Evolutionary conservation across 1,140 invertebrate genomes (phyloP).

Genomic region (Apocrypta bakeri): DNA sequence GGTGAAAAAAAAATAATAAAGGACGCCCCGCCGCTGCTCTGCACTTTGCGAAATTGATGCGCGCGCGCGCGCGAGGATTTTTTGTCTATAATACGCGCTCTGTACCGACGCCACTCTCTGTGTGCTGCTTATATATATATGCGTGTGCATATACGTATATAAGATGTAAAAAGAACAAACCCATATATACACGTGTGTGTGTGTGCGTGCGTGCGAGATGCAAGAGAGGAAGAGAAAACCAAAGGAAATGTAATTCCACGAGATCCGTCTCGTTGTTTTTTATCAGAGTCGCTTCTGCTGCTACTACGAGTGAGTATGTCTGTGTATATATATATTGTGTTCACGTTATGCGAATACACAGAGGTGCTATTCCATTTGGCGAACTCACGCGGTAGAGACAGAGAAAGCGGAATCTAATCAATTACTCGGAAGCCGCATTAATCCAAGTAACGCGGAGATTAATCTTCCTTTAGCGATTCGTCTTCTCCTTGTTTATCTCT

Average conservation of each 20-base stretch:
- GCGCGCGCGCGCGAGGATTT: slow-evolving; percentile 15
- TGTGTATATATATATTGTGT: not conserved
- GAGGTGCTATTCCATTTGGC: not conserved
- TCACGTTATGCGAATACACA: not conserved
- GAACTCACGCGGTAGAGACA: not conserved
- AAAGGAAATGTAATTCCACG: slow-evolving; percentile 22
- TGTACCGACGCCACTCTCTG: not conserved
- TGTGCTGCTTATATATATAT: not conserved
- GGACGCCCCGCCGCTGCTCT: not conserved
- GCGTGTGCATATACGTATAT: no score
- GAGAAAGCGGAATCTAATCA: slow-evolving; percentile 29
- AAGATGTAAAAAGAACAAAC: no score
- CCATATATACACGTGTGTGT: not conserved
- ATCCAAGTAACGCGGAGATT: slow-evolving; percentile 23
- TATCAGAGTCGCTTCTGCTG: not conserved
- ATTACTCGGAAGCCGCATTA: slow-evolving; percentile 30
- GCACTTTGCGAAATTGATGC: slow-evolving; percentile 43
- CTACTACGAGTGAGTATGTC: no score
- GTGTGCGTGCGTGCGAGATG: not conserved
- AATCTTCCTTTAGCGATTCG: slow-evolving; percentile 36
- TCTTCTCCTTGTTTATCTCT: slow-evolving; percentile 31
- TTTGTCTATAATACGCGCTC: not conserved
- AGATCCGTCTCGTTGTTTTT: slow-evolving; percentile 16
- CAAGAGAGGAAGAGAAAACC: not conserved
- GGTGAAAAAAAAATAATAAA: not conserved